Evolutionary conservation across 1,140 invertebrate genomes (phyloP).

Genomic region (Kradibia gibbosae): DNA sequence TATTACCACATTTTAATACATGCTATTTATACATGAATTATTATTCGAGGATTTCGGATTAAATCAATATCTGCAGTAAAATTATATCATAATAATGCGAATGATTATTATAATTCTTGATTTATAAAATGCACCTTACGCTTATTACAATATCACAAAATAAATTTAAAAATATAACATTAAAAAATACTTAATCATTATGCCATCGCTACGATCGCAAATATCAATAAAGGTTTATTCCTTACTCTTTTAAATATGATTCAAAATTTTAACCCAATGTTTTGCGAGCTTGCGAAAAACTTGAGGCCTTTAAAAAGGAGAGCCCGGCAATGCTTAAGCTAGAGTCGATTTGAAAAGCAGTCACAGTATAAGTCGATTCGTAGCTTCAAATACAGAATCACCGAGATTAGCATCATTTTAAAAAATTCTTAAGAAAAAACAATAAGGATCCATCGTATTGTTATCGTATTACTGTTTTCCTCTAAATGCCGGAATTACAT

Average conservation of each 20-base stretch:
- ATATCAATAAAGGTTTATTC: not conserved
- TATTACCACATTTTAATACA: not conserved
- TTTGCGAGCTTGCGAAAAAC: not conserved
- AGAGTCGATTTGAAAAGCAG: not conserved
- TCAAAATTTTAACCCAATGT: not conserved
- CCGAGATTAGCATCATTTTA: constrained; percentile 22
- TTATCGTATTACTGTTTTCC: not conserved
- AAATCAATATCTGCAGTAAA: not conserved
- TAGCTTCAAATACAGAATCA: constrained; percentile 15
- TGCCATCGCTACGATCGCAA: not conserved
- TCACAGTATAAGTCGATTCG: constrained; percentile 30
- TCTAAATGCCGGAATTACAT: constrained; percentile 6
- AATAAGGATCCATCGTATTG: not conserved
- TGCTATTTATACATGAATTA: not conserved
- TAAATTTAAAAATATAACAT: not conserved
- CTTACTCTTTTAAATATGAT: not conserved
- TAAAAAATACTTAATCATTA: not conserved
- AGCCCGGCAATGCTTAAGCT: constrained; percentile 4
- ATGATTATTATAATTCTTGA: not conserved
- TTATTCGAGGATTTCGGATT: not conserved
- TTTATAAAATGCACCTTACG: not conserved
- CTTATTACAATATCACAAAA: constrained; percentile 16
- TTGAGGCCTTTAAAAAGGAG: not conserved
- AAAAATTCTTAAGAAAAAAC: constrained; percentile 15
- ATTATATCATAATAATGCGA: not conserved